Evolutionary conservation across 2,113 vertebrate species (phyloP), one percentile per base, ranked within the genome.

Genomic region (Seriola aureovittata): DNA sequence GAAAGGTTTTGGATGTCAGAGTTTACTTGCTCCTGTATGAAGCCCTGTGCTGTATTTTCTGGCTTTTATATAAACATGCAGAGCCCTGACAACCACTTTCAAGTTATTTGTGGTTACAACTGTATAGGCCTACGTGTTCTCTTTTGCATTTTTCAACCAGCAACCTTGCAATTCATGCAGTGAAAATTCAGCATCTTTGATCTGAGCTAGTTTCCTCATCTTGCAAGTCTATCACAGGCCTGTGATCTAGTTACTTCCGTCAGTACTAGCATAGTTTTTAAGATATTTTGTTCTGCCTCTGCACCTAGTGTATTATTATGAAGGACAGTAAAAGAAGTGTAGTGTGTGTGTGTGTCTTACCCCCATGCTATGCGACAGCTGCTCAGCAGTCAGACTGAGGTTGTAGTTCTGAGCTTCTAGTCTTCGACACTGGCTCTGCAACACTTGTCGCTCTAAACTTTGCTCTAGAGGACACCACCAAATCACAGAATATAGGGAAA

Each of bases 371-470:
- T 97, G 98, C 8, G 98, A 99, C 66, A 99, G 96, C 96, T 98
- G 98, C 91, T 99, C 97, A 0, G 97, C 97, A 0, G 97, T 97
- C 90, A 98, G 94, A 85, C 96, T 98, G 93, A 99, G 97, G 93
- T 96, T 99, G 93, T 98, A 98, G 94, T 98, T 97, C 94, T 98
- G 97, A 23, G 97, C 96, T 94, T 99, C 98, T 92, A 99, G 96
- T 92, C 97, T 94, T 85, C 97, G 93, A 95, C 97, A 99, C 92
- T 99, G 98, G 2, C 82, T 97, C 94, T 98, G 97, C 71, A 99
- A 93, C 90, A 99, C 97, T 75, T 99, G 98, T 76, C 98, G 96
- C 91, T 99, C 98, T 91, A 99, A 94, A 89, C 94, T 96, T 96
- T 98, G 97, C 95, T 99, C 98, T 99, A 92, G 1, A 59, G 36